phyloP scores from a whole-genome alignment of 2,888 invertebrate species.

The Cryptocheilus praepositus region DNA sequence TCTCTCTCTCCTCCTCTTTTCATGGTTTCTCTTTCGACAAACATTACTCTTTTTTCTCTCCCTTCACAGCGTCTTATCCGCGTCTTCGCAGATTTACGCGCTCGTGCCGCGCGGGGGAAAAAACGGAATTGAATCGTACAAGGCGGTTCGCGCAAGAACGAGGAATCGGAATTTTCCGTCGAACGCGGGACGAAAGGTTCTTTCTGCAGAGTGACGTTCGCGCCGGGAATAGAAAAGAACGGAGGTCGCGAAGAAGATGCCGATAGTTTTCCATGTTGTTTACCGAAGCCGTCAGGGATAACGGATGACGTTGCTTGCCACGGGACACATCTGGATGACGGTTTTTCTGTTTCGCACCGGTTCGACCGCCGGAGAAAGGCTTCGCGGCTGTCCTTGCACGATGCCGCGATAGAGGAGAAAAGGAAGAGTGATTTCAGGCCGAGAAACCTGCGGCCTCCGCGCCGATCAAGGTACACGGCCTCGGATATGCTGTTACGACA shows the following conservation, averaged over 20 bases:
- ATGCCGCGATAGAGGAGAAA: slow-evolving; percentile 31
- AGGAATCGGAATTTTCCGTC: too few relatives aligned
- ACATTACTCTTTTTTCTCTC: neutral
- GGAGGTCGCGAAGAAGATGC: neutral
- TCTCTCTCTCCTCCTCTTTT: too few relatives aligned
- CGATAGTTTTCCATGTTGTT: neutral
- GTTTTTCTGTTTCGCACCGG: slow-evolving; percentile 29
- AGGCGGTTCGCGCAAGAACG: too few relatives aligned
- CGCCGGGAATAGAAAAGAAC: too few relatives aligned
- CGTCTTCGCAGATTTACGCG: too few relatives aligned
- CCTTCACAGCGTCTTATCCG: too few relatives aligned
- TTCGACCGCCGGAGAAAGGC: slow-evolving; percentile 50
- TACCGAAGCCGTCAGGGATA: neutral
- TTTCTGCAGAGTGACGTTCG: neutral
- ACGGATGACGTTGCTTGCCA: too few relatives aligned
- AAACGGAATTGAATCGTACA: too few relatives aligned
- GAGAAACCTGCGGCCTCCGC: slow-evolving; percentile 45
- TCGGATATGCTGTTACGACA: slow-evolving; percentile 11
- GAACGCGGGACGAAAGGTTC: neutral
- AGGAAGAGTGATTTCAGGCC: slow-evolving; percentile 47
- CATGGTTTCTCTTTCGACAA: too few relatives aligned
- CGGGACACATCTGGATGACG: slow-evolving; percentile 12
- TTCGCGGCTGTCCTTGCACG: slow-evolving; percentile 52
- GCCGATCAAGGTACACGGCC: slow-evolving; percentile 28
- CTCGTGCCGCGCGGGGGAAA: too few relatives aligned